phyloP scores from a whole-genome alignment of 2,888 invertebrate species.

The Brachycybe producta region DNA sequence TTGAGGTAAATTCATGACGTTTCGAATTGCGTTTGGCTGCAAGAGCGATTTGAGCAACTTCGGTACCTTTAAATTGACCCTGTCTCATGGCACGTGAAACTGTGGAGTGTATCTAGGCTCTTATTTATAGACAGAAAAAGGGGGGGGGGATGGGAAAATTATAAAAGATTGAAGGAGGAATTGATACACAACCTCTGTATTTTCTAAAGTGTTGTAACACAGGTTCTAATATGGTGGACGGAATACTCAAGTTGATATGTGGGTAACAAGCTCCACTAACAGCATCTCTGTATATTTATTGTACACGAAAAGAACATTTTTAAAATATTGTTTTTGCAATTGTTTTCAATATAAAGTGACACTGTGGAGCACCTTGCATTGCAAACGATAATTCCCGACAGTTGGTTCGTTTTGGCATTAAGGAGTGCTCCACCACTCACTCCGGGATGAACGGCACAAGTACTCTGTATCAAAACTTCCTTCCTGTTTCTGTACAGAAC shows the following conservation, averaged over 20 bases:
- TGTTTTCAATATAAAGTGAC: not conserved
- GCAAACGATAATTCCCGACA: conserved; percentile 13
- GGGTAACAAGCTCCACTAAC: conserved; percentile 11
- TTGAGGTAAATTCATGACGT: too few relatives aligned
- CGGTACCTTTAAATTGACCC: too few relatives aligned
- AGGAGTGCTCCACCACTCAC: conserved; percentile 15
- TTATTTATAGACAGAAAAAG: too few relatives aligned
- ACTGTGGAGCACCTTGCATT: conserved; percentile 7
- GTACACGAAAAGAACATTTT: not conserved
- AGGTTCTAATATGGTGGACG: conserved; percentile 6
- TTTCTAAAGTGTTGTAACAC: not conserved
- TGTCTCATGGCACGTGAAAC: too few relatives aligned
- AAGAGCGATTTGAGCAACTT: not conserved
- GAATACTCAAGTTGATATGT: conserved; percentile 11
- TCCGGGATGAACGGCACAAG: conserved; percentile 16
- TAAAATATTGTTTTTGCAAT: not conserved
- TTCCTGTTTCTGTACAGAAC: conserved; percentile 3
- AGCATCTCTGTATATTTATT: conserved; percentile 7
- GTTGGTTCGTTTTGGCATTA: not conserved
- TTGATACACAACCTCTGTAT: not conserved
- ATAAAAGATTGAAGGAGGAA: too few relatives aligned
- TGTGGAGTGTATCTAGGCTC: too few relatives aligned
- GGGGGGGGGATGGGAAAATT: too few relatives aligned
- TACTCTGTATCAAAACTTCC: conserved; percentile 10
- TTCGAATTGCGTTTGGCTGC: too few relatives aligned